A percentile compares a stretch with the other conserved stretches of the same genome.
phyloP scores from a whole-genome alignment of 2,797 vertebrate genomes.

The Fistularia commersonii region DNA sequence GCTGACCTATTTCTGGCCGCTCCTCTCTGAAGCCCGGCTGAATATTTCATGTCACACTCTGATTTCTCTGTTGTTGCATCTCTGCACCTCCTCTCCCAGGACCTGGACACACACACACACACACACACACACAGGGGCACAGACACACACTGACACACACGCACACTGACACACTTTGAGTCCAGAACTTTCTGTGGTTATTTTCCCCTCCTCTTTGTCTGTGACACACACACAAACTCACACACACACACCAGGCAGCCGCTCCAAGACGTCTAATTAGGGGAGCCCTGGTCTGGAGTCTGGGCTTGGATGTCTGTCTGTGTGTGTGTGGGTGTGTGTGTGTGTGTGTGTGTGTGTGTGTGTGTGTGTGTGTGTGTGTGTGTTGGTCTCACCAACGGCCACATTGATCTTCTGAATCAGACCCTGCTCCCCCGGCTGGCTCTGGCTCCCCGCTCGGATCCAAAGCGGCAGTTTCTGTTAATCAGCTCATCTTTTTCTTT shows the following conservation, averaged over 20 bases:
- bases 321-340: too few relatives aligned
- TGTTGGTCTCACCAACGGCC: conserved; percentile 1
- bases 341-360: too few relatives aligned
- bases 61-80: conserved; percentile 59
- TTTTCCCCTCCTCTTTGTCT: conserved; percentile 3
- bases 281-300: too few relatives aligned
- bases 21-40: conserved; percentile 56
- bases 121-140: conserved; percentile 19
- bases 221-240: conserved; percentile 8
- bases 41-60: conserved; percentile 72
- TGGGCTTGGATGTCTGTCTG: too few relatives aligned
- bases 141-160: conserved; percentile 10
- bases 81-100: conserved; percentile 21
- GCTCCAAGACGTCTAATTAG: conserved; percentile 54
- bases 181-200: conserved; percentile 6
- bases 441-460: not conserved
- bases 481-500: conserved; percentile 11
- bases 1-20: conserved; percentile 69
- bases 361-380: conserved; percentile 11
- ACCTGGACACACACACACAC: conserved; percentile 17
- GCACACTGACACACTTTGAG: conserved; percentile 17
- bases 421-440: too few relatives aligned
- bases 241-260: conserved; percentile 14
- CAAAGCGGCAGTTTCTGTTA: conserved; percentile 14
- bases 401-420: conserved; percentile 28